These are phyloP conservation scores for Enteromius unitaeniatus DNA, from an alignment of 2,797 vertebrate genomes.

Conservation along the genomic window DNA sequence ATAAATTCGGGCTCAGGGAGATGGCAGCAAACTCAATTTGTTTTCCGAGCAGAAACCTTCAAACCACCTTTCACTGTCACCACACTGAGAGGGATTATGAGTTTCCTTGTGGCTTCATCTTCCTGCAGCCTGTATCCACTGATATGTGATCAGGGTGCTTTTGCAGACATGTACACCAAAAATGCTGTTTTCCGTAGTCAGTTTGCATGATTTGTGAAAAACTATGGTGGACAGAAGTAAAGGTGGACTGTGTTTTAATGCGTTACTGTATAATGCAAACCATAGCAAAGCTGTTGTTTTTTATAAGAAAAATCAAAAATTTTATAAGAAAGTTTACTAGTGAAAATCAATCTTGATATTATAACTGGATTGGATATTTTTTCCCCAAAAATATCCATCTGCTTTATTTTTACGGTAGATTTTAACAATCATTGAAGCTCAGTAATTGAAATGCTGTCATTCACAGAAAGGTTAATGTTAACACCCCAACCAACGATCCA, in stretches of 20 bases:
- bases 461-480: conserved; percentile 2
- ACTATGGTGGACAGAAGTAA: neutral
- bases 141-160: conserved; percentile 42
- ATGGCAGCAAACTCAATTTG: conserved; percentile 61
- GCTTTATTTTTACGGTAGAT: neutral
- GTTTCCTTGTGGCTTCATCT: conserved; percentile 26
- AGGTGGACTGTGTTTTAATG: neutral
- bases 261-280: too few relatives aligned
- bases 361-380: neutral
- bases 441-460: neutral
- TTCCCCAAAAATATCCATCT: neutral
- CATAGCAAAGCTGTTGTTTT: too few relatives aligned
- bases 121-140: conserved; percentile 28
- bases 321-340: too few relatives aligned
- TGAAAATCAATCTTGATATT: neutral
- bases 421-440: neutral
- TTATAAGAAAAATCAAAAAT: too few relatives aligned
- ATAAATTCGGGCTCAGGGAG: conserved; percentile 61
- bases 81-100: conserved; percentile 50
- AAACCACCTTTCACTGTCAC: conserved; percentile 61
- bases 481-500: neutral
- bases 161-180: conserved; percentile 19
- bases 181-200: conserved; percentile 1
- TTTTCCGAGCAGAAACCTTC: conserved; percentile 61
- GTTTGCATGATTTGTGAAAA: conserved; percentile 7